Conservation (phyloP, 2,888 invertebrate species). For the Copidosoma aretas region DNA sequence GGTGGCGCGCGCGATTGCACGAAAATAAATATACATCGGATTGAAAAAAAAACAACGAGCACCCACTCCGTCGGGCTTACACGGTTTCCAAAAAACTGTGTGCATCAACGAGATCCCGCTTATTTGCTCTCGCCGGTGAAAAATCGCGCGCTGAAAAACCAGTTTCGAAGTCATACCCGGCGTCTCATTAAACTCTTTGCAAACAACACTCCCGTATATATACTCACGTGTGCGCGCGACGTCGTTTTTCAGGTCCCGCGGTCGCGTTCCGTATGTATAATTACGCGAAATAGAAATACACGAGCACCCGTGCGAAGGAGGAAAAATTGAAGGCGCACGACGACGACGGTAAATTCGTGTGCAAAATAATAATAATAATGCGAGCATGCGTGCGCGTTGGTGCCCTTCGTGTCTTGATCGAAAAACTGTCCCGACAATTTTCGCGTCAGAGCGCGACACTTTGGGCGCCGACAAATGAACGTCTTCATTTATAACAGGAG, state of each 20-base stretch:
- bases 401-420: slow-evolving; percentile 11
- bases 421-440: slow-evolving; percentile 35
- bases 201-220: not conserved
- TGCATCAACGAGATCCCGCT: not conserved
- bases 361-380: slow-evolving; percentile 37
- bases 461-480: slow-evolving; percentile 26
- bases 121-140: not conserved
- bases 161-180: not conserved
- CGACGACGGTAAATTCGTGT: too few relatives aligned
- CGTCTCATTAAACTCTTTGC: not conserved
- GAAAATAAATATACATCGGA: not conserved
- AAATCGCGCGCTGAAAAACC: not conserved
- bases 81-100: not conserved
- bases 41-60: not conserved
- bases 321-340: slow-evolving; percentile 21
- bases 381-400: not conserved
- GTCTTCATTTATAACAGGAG: slow-evolving; percentile 19
- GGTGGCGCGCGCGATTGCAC: too few relatives aligned
- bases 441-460: slow-evolving; percentile 30
- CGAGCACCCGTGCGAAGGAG: not conserved
- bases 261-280: not conserved
- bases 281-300: too few relatives aligned
- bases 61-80: too few relatives aligned
- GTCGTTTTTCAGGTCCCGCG: not conserved
- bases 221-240: not conserved